Conservation (phyloP, 2,888 invertebrate species). For the Tetranychus piercei region DNA sequence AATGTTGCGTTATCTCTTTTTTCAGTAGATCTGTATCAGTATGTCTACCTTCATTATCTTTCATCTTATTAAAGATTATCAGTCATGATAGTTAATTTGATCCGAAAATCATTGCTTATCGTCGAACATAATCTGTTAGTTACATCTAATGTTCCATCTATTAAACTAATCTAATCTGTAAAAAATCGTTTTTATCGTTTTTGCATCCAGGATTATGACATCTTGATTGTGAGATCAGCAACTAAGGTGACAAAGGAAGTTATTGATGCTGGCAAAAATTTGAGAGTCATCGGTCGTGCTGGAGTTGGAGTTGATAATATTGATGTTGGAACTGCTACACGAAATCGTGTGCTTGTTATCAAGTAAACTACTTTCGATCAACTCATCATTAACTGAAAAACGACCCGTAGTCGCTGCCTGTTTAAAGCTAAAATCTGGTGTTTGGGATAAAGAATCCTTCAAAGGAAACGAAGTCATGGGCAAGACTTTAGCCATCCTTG, state of each 20-base stretch:
- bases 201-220: constrained; percentile 58
- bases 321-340: constrained; percentile 65
- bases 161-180: too few relatives aligned
- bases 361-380: constrained; percentile 48
- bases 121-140: too few relatives aligned
- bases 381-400: not conserved
- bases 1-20: too few relatives aligned
- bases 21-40: too few relatives aligned
- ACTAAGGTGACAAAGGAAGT: constrained; percentile 80
- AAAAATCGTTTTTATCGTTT: not conserved
- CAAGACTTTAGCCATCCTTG: constrained; percentile 79
- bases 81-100: too few relatives aligned
- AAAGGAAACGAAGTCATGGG: constrained; percentile 66
- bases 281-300: constrained; percentile 83
- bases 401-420: constrained; percentile 60
- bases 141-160: too few relatives aligned
- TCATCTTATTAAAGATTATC: too few relatives aligned
- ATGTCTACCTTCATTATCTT: too few relatives aligned
- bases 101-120: too few relatives aligned
- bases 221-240: constrained; percentile 76
- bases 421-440: constrained; percentile 62
- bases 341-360: constrained; percentile 66
- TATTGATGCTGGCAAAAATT: constrained; percentile 47
- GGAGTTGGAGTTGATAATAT: constrained; percentile 98
- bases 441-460: constrained; percentile 81